Evolutionary conservation across 2,113 vertebrate genomes (phyloP), one percentile per base, ranked within the genome.

Genomic region (Miniopterus natalensis): DNA sequence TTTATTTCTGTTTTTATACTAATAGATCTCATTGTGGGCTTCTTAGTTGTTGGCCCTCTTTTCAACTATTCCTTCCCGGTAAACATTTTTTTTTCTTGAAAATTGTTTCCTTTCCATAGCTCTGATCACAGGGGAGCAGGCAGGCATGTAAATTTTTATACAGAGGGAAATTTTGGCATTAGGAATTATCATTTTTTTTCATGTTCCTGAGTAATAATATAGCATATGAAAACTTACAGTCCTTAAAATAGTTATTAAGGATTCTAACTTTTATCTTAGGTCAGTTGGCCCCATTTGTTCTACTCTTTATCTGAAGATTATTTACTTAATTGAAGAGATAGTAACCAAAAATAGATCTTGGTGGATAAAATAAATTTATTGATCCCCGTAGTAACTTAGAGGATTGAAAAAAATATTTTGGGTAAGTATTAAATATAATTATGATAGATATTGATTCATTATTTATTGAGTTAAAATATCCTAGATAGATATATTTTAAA

Each of bases 221-320:
- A 84, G 40, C 51, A 23, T 68, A 17, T 49, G 8, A 77, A 94
- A 77, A 84, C 13, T 94, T 83, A 66, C 1, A 40, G 31, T 42
- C 40, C 59, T 75, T 68, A 94, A 83, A 87, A 66, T 6, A 84
- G 40, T 75, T 66, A 68, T 49, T 14, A 80, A 36, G 20, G 40
- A 75, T 36, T 84, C 78, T 89, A 84, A 83, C 29, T 84, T 94
- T 89, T 59, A 84, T 57, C 11, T 94, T 66, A 31, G 14, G 17
- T 77, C 15, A 88, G 27, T 78, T 87, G 57, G 15, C 20, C 17
- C 6, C 11, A 18, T 49, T 75, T 94, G 40, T 89, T 89, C 47
- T 79, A n/a, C 61, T 71, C 17, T 88, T 84, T 42, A 83, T 89
- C 49, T 68, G 68, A 89, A 65, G 27, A 83, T 94, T 66, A 53